Evolutionary conservation across 2,888 invertebrate species (phyloP).

Genomic region (Anagyrus pseudococci): DNA sequence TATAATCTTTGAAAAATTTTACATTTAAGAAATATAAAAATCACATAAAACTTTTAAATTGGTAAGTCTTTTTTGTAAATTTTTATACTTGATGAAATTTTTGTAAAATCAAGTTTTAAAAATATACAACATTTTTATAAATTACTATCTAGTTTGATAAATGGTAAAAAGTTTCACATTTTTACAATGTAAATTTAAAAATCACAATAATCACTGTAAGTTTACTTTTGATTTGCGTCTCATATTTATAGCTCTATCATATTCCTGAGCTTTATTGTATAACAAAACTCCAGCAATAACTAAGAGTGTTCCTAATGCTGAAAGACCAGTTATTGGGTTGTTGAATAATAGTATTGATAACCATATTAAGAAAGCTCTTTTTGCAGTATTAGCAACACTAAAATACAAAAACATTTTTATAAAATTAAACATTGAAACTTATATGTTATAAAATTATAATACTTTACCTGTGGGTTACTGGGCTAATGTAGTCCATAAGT

Average conservation of each 20-base stretch:
- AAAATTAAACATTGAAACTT: conserved; percentile 3
- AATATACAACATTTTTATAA: too few species aligned
- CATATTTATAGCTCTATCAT: conserved; percentile 61
- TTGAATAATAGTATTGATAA: conserved; percentile 76
- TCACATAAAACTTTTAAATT: too few species aligned
- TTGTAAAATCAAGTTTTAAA: too few species aligned
- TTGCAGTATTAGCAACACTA: conserved; percentile 82
- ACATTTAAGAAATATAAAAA: too few species aligned
- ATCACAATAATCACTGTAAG: conserved; percentile 49
- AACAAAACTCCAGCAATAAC: conserved; percentile 77
- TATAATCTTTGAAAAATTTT: too few species aligned
- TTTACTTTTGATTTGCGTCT: conserved; percentile 54
- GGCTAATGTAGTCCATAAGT: conserved; percentile 80
- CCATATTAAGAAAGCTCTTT: conserved; percentile 81
- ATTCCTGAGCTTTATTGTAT: conserved; percentile 76
- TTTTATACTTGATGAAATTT: too few species aligned
- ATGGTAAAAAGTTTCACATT: too few species aligned
- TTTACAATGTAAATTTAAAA: too few species aligned
- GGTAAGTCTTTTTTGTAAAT: too few species aligned
- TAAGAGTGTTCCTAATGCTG: conserved; percentile 74
- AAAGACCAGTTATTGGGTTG: conserved; percentile 75
- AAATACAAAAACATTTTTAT: conserved; percentile 42
- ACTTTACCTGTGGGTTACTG: conserved; percentile 76
- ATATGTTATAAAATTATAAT: conserved; percentile 21
- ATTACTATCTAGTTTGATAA: too few species aligned